Conservation (phyloP, 2,797 vertebrate species). For the Melopsittacus undulatus region DNA sequence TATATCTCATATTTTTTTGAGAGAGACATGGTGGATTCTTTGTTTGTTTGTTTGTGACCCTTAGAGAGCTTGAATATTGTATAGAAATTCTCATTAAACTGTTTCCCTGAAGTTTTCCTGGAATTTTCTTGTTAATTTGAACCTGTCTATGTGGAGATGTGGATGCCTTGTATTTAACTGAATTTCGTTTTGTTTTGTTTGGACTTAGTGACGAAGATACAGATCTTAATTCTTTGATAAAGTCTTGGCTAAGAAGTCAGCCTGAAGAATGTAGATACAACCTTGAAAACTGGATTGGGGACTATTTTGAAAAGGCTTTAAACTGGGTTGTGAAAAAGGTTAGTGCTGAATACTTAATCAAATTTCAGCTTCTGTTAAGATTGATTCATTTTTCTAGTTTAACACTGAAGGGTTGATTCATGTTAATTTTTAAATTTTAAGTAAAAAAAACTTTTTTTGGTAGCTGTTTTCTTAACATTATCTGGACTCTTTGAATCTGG, state of each 20-base stretch:
- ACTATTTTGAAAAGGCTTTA: slow-evolving; percentile 91
- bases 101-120: neutral
- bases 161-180: neutral
- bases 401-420: neutral
- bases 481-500: neutral
- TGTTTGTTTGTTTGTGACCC: neutral
- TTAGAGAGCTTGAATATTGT: neutral
- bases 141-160: neutral
- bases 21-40: neutral
- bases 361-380: neutral
- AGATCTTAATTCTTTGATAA: slow-evolving; percentile 89
- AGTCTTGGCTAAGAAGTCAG: slow-evolving; percentile 91
- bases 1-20: neutral
- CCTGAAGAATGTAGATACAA: slow-evolving; percentile 81
- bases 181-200: slow-evolving; percentile 1
- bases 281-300: slow-evolving; percentile 92
- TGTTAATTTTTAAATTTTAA: neutral
- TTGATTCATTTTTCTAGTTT: neutral
- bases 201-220: slow-evolving; percentile 91
- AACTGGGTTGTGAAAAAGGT: slow-evolving; percentile 96
- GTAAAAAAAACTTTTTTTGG: neutral
- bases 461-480: neutral
- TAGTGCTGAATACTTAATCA: slow-evolving; percentile 3
- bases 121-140: neutral
- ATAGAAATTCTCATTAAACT: neutral